A percentile compares a stretch with the other conserved stretches of the same genome.
phyloP scores from a whole-genome alignment of 2,888 invertebrate species.

The Watsonalla cultraria region DNA sequence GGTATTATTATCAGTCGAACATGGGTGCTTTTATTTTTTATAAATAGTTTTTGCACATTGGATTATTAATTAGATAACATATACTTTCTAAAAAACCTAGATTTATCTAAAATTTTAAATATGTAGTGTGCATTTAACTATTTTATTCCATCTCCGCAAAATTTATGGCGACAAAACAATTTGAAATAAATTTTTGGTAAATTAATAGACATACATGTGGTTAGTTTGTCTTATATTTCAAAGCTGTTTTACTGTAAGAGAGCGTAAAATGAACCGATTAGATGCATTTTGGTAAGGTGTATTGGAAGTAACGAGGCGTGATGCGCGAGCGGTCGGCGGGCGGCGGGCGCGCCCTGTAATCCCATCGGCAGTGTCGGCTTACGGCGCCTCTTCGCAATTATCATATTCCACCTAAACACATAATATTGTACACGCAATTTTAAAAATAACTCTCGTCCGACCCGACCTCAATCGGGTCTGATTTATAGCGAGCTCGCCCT shows the following conservation, averaged over 20 bases:
- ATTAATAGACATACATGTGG: too few species aligned
- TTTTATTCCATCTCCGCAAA: too few species aligned
- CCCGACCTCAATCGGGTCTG: slow-evolving; percentile 67
- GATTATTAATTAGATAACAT: too few species aligned
- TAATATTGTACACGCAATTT: slow-evolving; percentile 78
- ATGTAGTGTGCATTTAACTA: too few species aligned
- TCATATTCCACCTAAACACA: slow-evolving; percentile 78
- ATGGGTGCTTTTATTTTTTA: too few species aligned
- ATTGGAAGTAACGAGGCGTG: slow-evolving; percentile 41
- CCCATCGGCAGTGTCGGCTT: slow-evolving; percentile 73
- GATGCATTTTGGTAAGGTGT: slow-evolving; percentile 19
- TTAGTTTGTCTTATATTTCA: neutral
- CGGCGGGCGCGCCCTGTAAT: slow-evolving; percentile 63
- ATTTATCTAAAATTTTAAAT: too few species aligned
- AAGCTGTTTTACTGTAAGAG: slow-evolving; percentile 3
- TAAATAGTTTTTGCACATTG: too few species aligned
- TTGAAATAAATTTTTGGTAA: too few species aligned
- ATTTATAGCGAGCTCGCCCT: slow-evolving; percentile 52
- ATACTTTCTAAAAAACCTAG: too few species aligned
- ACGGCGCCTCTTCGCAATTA: slow-evolving; percentile 75
- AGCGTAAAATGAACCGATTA: neutral
- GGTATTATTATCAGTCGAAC: too few species aligned
- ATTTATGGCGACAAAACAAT: too few species aligned
- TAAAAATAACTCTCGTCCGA: slow-evolving; percentile 74
- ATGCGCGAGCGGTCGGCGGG: slow-evolving; percentile 13